These are phyloP conservation scores for Cepaea nemoralis DNA, from an alignment of 1,140 invertebrate genomes.

Conservation along the genomic window DNA sequence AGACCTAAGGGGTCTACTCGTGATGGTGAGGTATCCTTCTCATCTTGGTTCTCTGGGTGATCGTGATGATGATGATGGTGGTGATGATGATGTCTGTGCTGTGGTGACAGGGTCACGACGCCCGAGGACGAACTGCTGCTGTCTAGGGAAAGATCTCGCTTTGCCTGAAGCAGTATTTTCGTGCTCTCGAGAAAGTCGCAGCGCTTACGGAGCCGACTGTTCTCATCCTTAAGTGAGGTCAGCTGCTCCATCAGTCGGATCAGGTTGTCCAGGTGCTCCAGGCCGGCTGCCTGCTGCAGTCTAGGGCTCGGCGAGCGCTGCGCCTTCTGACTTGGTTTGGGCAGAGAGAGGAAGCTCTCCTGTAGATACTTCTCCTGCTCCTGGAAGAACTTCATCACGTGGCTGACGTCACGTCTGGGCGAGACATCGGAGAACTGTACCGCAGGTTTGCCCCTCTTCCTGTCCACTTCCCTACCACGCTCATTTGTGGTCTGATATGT, in stretches of 20 bases:
- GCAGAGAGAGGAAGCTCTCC: conserved; percentile 42
- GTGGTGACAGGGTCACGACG: conserved; percentile 55
- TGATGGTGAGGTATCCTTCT: conserved; percentile 15
- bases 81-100: conserved; percentile 47
- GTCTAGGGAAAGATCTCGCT: conserved; percentile 56
- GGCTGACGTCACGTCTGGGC: conserved; percentile 46
- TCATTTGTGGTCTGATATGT: conserved; percentile 32
- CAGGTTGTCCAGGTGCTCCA: conserved; percentile 84
- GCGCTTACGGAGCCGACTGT: conserved; percentile 78
- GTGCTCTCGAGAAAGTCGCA: conserved; percentile 82
- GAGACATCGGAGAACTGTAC: conserved; percentile 44
- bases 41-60: conserved; percentile 21
- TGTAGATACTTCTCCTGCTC: conserved; percentile 61
- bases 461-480: conserved; percentile 40
- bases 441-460: conserved; percentile 41
- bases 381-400: conserved; percentile 66
- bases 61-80: conserved; percentile 33
- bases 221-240: conserved; percentile 80
- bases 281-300: conserved; percentile 67
- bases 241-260: conserved; percentile 83
- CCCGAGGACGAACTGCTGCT: conserved; percentile 51
- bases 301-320: conserved; percentile 61
- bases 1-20: background rate
- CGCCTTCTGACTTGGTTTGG: conserved; percentile 44
- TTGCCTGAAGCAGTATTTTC: conserved; percentile 76